These are phyloP conservation scores for Amblyteles armatorius DNA, from an alignment of 2,888 invertebrate genomes.

Conservation along the genomic window DNA sequence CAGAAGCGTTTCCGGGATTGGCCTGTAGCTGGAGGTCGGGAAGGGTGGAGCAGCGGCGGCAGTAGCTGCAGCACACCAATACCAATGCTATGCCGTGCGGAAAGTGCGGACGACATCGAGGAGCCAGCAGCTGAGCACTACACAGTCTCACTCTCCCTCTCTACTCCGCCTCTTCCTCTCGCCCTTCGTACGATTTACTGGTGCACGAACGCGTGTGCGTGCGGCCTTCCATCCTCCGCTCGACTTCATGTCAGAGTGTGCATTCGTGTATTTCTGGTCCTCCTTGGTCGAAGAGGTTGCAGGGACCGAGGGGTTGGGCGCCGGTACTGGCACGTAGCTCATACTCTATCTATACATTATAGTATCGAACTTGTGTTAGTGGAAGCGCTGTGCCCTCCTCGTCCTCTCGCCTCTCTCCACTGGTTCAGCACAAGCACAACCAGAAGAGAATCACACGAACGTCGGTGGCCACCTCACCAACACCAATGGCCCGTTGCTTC, in stretches of 20 bases:
- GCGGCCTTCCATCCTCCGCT: constrained; percentile 58
- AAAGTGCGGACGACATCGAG: constrained; percentile 75
- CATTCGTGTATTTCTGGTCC: constrained; percentile 47
- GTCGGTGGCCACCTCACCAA: constrained; percentile 64
- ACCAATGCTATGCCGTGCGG: constrained; percentile 64
- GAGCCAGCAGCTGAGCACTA: constrained; percentile 59
- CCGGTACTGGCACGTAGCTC: constrained; percentile 26
- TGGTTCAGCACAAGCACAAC: constrained; percentile 57
- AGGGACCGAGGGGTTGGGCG: constrained; percentile 46
- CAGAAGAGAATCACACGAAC: constrained; percentile 62
- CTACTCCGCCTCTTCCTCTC: constrained; percentile 21
- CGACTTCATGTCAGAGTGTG: constrained; percentile 40
- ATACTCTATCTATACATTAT: constrained; percentile 36
- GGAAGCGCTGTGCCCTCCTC: constrained; percentile 29
- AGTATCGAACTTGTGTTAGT: constrained; percentile 62
- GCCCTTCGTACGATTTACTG: constrained; percentile 57
- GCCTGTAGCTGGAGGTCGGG: constrained; percentile 74
- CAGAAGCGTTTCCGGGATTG: constrained; percentile 76
- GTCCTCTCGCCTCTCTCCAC: constrained; percentile 37
- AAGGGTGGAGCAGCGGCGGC: constrained; percentile 60
- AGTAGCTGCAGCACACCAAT: constrained; percentile 33
- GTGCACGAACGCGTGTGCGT: constrained; percentile 68
- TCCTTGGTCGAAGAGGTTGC: constrained; percentile 71
- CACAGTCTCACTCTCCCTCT: constrained; percentile 32
- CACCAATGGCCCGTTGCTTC: constrained; percentile 46